A percentile compares a stretch with the other conserved stretches of the same genome.
These are phyloP conservation scores for Tenualosa thibaudeaui DNA, from an alignment of 2,797 vertebrate genomes.

Conservation along the genomic window DNA sequence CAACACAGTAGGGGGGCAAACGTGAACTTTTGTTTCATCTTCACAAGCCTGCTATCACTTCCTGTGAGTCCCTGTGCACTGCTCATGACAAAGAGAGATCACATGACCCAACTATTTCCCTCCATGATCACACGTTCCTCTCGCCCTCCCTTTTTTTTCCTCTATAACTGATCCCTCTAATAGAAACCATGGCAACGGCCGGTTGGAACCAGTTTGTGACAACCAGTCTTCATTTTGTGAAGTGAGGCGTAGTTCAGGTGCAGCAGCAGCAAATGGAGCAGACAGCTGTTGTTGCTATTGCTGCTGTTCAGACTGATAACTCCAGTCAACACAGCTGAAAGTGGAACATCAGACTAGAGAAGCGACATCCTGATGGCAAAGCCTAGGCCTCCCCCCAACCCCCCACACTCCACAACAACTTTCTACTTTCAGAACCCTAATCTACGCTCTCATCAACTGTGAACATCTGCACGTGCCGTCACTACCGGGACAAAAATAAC, in stretches of 20 bases:
- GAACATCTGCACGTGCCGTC: not conserved
- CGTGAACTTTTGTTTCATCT: not conserved
- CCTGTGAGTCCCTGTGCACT: constrained; percentile 78
- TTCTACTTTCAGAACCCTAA: not conserved
- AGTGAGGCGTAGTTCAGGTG: constrained; percentile 84
- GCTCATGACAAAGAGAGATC: constrained; percentile 72
- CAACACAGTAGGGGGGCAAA: not conserved
- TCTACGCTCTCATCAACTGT: not conserved
- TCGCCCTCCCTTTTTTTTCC: constrained; percentile 56
- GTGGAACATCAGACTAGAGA: not conserved
- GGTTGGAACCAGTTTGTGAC: constrained; percentile 88
- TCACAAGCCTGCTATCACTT: constrained; percentile 64
- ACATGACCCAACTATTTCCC: constrained; percentile 84
- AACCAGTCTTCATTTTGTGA: constrained; percentile 88
- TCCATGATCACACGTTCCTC: constrained; percentile 81
- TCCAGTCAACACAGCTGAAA: not conserved
- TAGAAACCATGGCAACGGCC: constrained; percentile 89
- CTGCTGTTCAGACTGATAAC: not conserved
- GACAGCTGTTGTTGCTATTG: constrained; percentile 50
- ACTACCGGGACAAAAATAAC: not conserved
- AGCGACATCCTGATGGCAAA: not conserved
- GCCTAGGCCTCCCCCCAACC: not conserved
- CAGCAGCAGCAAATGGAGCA: constrained; percentile 86
- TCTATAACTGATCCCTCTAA: constrained; percentile 78
- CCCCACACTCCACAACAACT: too few species aligned